Evolutionary conservation across 2,888 invertebrate genomes (phyloP), one percentile per base, ranked within the genome.

Genomic region (Therioaphis trifolii): DNA sequence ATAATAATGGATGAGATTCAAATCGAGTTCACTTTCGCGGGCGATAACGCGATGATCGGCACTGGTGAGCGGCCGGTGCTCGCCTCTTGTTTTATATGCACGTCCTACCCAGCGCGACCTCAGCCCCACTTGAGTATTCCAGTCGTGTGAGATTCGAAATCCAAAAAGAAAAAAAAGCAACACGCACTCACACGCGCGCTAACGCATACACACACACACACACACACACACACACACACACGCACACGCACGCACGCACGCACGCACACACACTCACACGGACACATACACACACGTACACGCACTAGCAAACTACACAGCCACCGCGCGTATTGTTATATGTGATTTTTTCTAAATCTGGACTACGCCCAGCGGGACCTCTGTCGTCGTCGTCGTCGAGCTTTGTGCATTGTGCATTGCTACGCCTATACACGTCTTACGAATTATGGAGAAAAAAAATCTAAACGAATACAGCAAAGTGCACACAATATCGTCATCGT

Each of bases 111-210:
- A 63, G 74, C 52, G 63, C 82, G 82, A 72, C 72, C 82, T 82
- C 82, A 74, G 63, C 82, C 82, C 82, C 82, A 82, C 82, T 82
- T 82, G 74, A 82, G 82, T 74, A 82, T 74, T 82, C 82, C 63
- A 35, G 72, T 82, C 82, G 72, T 52, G 82, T 61, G 82, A 82
- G 61, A 63, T 74, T 74, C 29, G 84, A 72, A 61, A 84, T 71
- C 58, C 71, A 27, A 58, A 71, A 77, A 14, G 55, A 69, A 43
- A 58, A 52, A 69, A 68, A 80, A 21, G 52, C 52, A 79, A 4
- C n/a, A n/a, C n/a, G n/a, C n/a, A n/a, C n/a, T n/a, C n/a, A n/a
- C n/a, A 46, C 55, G 21, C 69, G 9, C 24, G 14, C 69, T 3
- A 24, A 43, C 68, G 40, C 68, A 40, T 21, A 11, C 63, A 4